Conservation (phyloP, 2,888 invertebrate species). For the Apodemia duryi region DNA sequence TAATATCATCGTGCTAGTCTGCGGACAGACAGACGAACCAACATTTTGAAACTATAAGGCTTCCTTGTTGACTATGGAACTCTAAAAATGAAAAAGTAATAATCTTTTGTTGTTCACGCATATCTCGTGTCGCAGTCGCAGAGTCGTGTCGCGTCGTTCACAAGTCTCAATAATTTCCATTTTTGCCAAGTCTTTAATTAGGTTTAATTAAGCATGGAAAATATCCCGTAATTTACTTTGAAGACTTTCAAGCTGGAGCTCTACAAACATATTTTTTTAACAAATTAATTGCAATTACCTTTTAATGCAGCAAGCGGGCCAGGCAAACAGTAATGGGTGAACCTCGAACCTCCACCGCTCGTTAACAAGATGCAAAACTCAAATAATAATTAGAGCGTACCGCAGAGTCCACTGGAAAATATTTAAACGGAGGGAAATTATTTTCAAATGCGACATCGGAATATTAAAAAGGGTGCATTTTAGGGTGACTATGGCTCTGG, state of each 20-base stretch:
- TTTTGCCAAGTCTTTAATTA: background rate
- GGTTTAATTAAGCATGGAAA: background rate
- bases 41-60: too few species aligned
- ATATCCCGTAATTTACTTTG: background rate
- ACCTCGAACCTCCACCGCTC: constrained; percentile 19
- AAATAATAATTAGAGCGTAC: constrained; percentile 54
- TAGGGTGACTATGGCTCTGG: constrained; percentile 40
- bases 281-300: constrained; percentile 6
- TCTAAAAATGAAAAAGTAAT: too few species aligned
- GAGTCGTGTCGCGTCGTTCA: background rate
- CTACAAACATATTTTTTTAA: background rate
- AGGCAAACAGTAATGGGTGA: constrained; percentile 21
- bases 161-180: background rate
- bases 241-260: background rate
- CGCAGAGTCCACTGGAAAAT: constrained; percentile 43
- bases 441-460: constrained; percentile 56
- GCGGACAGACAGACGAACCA: too few species aligned
- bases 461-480: constrained; percentile 58
- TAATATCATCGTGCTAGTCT: too few species aligned
- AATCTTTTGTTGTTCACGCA: too few species aligned
- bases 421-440: constrained; percentile 62
- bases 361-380: constrained; percentile 43
- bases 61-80: too few species aligned
- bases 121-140: too few species aligned
- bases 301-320: constrained; percentile 14